These are phyloP conservation scores for Colletes gigas DNA, from an alignment of 1,140 invertebrate genomes.

Conservation along the genomic window DNA sequence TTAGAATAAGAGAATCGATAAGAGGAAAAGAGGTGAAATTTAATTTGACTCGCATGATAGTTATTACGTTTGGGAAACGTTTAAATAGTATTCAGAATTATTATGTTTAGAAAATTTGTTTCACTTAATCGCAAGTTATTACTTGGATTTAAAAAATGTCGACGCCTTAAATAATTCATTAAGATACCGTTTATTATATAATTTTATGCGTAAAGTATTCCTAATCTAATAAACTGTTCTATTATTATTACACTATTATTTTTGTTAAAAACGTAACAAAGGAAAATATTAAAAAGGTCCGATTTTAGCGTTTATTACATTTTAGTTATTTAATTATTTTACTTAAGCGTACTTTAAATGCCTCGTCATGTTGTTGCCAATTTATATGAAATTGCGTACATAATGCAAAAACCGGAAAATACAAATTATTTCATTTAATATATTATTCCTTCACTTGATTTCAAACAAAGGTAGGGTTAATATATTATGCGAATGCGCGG, in stretches of 20 bases:
- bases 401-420: not conserved
- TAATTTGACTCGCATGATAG: not conserved
- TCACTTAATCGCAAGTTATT: not conserved
- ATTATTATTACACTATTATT: not conserved
- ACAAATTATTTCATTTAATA: not conserved
- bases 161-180: not conserved
- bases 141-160: not conserved
- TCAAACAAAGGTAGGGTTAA: constrained; percentile 20
- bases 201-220: not conserved
- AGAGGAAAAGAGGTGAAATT: not conserved
- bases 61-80: not conserved
- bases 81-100: not conserved
- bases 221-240: not conserved
- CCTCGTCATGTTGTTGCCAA: not conserved
- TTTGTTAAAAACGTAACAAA: not conserved
- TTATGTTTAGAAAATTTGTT: too few species aligned
- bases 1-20: not conserved
- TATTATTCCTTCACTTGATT: not conserved
- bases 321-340: not conserved
- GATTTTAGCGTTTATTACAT: not conserved
- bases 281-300: not conserved
- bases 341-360: not conserved
- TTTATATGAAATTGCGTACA: not conserved
- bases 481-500: constrained; percentile 17
- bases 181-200: not conserved